Base-by-base conservation (phyloP, 1,140 invertebrate genomes). In the Brachionus rubens region DNA sequence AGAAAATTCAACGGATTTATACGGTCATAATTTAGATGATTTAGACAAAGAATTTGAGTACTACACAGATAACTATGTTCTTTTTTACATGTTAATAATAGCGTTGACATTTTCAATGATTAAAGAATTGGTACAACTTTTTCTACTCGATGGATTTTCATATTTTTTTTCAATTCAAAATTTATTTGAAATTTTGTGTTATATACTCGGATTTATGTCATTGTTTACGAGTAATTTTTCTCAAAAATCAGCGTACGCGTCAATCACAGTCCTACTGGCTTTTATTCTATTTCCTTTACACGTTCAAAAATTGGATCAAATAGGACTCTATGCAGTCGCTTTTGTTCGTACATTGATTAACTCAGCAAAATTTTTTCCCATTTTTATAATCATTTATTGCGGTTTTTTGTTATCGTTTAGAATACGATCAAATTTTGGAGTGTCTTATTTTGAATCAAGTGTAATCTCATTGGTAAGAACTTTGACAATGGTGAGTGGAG, bases 91-190 rank as follows among this genome's bases (percentile, higher is more conserved):
- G 1, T 36, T 72, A 4, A 48, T 72, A n/a, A 6, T 72, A 30
- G 36, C 50, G 1, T 10, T 72, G 21, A 50, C 50, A 14, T n/a
- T 72, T 33, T 50, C 46, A 7, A 9, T 72, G 5, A n/a, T 72
- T 6, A 72, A 72, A 72, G 68, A 72, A 41, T 10, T 41, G 7
- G 16, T 72, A 7, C 68, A 50, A 19, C 50, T 48, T 41, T 28
- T 72, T 24, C 46, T 72, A 19, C 21, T 72, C 19, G 68, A 72
- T 21, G 68, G 68, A 14, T 54, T 72, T 48, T 19, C 68, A 0
- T 72, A 72, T 50, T 72, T 72, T 72, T 48, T 48, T 40, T 72
- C 30, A 9, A 21, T 72, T 21, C 68, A 72, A 72, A 72, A 72
- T 50, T 0, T 72, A 4, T 50, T 72, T 33, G 68, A 72, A 52